Evolutionary conservation across 2,797 vertebrate species (phyloP), one percentile per base, ranked within the genome.

Genomic region (Nannoperca obscura): DNA sequence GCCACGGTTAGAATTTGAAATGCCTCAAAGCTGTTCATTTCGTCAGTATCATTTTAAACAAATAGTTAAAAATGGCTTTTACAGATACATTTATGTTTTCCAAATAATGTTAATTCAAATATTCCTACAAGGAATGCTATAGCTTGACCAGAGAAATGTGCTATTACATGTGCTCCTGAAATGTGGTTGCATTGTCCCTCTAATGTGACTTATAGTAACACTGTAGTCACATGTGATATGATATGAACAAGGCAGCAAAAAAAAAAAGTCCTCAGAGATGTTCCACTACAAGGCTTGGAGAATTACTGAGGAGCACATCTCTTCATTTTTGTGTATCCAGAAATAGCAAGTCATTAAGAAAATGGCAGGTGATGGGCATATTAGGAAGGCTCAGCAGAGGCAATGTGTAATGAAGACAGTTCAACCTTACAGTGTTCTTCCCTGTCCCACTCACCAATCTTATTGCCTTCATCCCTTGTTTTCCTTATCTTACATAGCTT

Each of bases 331-430:
- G 76, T 59, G 76, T 74, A 75, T 89, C 91, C 91, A 89, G 89
- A 93, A 95, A 95, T 95, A 95, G 94, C 86, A 92, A 93, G 93
- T 94, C 91, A 95, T 95, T 95, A 95, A 86, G 84, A 88, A 83
- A 87, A 89, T 91, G 89, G 91, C 93, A 93, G 93, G 93, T 94
- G 93, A 95, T 78, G 84, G 88, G 83, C 89, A 90, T 92, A 94
- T 94, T 91, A 92, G 85, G 85, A 87, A 77, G 85, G 80, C 87
- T 86, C 86, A 84, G 87, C 86, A 81, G 86, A 91, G 83, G 80
- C 81, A 22, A 85, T 72, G 75, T 75, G 88, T 92, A 91, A 94
- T 92, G 90, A 92, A 92, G 86, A 85, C 81, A 85, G 82, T 89
- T 90, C 84, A 93, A 82, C 83, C 86, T 86, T 86, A 84, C 76